phyloP scores from a whole-genome alignment of 2,888 invertebrate genomes.

The Kryphioiulus occultus region DNA sequence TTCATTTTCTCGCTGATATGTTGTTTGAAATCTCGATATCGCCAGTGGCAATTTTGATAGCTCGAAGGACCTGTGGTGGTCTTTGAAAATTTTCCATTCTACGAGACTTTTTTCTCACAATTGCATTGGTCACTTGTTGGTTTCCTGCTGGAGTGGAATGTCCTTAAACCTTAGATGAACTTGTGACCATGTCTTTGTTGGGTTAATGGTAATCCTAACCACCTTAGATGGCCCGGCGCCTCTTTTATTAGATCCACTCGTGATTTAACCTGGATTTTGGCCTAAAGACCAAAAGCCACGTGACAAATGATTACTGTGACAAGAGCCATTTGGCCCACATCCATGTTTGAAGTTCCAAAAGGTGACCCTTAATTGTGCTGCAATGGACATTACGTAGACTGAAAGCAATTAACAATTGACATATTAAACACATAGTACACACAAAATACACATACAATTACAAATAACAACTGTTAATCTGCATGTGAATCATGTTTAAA shows the following conservation, averaged over 20 bases:
- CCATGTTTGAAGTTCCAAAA: not conserved
- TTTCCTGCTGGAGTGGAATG: not conserved
- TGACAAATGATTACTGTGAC: not conserved
- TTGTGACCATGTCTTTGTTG: not conserved
- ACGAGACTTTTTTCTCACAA: not conserved
- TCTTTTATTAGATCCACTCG: not conserved
- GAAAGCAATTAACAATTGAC: too few relatives aligned
- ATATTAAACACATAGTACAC: too few relatives aligned
- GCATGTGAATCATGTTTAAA: too few relatives aligned
- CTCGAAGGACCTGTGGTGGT: not conserved
- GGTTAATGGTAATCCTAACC: conserved; percentile 8
- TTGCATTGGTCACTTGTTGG: not conserved
- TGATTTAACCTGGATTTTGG: not conserved
- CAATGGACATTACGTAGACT: too few relatives aligned
- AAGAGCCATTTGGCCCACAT: not conserved
- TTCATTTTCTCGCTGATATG: too few relatives aligned
- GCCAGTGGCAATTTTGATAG: not conserved
- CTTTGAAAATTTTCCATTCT: too few relatives aligned
- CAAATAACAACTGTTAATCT: too few relatives aligned
- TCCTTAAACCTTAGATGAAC: not conserved
- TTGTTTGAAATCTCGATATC: too few relatives aligned
- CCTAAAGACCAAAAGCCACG: not conserved
- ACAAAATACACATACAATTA: too few relatives aligned
- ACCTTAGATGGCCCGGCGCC: not conserved
- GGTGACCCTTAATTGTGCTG: not conserved